phyloP scores from a whole-genome alignment of 2,113 vertebrate species.

The Marmota monax region DNA sequence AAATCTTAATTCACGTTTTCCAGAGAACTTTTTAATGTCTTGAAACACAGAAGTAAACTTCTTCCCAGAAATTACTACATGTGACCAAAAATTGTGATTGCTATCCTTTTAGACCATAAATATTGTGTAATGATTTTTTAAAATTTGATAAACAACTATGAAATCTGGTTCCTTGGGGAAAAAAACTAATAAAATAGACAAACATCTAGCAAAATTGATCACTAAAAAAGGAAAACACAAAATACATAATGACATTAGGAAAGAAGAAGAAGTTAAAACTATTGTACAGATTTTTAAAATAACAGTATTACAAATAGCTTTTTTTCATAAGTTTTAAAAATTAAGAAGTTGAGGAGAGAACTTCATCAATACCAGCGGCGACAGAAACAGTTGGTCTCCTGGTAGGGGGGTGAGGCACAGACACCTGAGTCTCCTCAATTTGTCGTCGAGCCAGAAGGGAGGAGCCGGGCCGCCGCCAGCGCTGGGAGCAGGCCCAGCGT shows the following conservation, averaged over 20 bases:
- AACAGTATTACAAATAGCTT: background rate
- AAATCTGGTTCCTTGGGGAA: background rate
- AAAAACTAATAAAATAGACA: conserved; percentile 4
- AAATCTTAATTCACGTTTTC: background rate
- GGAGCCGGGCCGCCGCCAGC: no score
- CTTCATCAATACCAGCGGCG: no score
- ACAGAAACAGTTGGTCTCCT: no score
- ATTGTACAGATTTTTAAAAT: background rate
- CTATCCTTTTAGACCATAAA: background rate
- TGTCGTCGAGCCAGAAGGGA: no score
- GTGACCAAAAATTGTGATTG: conserved; percentile 13
- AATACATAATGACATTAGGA: background rate
- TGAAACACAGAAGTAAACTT: background rate
- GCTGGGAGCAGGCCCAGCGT: no score
- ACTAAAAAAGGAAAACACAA: background rate
- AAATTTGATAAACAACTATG: background rate
- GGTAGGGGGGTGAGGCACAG: no score
- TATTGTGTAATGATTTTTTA: background rate
- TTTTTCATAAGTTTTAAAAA: background rate
- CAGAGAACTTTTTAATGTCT: background rate
- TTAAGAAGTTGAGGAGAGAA: background rate
- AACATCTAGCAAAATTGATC: background rate
- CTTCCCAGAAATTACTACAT: conserved; percentile 5
- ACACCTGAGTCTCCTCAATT: no score
- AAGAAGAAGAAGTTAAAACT: background rate